A percentile compares a stretch with the other conserved stretches of the same genome.
Evolutionary conservation across 1,140 invertebrate genomes (phyloP).

Genomic region (Sinonovacula constricta): DNA sequence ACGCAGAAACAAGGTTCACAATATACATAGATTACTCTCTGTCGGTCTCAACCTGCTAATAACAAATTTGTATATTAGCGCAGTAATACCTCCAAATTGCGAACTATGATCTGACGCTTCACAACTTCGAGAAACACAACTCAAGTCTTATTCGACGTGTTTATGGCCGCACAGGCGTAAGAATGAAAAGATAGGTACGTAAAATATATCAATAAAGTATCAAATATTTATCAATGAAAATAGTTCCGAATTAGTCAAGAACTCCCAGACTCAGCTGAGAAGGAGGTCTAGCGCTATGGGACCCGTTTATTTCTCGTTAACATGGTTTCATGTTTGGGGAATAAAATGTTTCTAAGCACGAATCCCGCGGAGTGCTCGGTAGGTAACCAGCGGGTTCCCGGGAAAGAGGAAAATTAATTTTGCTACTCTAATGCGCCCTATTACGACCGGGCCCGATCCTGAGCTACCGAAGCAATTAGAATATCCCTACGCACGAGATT

Average conservation of each 20-base stretch:
- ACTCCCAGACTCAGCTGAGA: background rate
- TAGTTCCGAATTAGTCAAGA: background rate
- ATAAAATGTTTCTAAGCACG: background rate
- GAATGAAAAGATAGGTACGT: background rate
- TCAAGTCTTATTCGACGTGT: background rate
- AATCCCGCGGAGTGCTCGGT: background rate
- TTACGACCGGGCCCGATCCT: background rate
- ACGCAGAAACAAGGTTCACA: background rate
- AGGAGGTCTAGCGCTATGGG: background rate
- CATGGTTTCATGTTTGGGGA: background rate
- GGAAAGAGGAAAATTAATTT: background rate
- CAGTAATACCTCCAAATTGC: background rate
- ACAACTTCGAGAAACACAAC: background rate
- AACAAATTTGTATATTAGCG: background rate
- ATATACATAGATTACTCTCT: background rate
- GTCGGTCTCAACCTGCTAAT: background rate
- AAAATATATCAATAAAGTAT: background rate
- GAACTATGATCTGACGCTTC: background rate
- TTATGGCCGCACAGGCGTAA: background rate
- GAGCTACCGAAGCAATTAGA: background rate
- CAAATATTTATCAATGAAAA: slow-evolving; percentile 1
- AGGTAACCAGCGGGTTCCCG: background rate
- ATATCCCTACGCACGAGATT: background rate
- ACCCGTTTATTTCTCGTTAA: background rate
- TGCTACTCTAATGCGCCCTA: background rate